phyloP scores from a whole-genome alignment of 2,888 invertebrate species.

The Cephus rjabovi region DNA sequence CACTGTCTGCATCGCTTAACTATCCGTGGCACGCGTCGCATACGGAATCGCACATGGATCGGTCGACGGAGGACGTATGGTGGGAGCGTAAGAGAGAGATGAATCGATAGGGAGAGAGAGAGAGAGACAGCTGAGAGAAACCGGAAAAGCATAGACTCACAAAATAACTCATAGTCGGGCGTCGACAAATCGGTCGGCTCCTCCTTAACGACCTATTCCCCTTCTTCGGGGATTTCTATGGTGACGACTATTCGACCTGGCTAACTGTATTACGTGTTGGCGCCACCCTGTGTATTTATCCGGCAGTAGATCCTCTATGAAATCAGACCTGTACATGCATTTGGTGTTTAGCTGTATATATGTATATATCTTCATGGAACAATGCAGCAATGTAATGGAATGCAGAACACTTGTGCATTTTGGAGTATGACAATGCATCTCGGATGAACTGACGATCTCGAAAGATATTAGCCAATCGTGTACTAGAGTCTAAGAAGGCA shows the following conservation, averaged over 20 bases:
- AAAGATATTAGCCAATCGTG: background rate
- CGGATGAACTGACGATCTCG: background rate
- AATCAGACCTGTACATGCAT: background rate
- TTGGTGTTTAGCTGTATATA: background rate
- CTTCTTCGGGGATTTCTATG: background rate
- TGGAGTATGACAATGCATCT: background rate
- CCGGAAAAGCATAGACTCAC: background rate
- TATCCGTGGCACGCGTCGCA: constrained; percentile 45
- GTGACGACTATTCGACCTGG: background rate
- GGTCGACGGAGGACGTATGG: background rate
- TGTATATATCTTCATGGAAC: background rate
- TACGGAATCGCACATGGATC: constrained; percentile 36
- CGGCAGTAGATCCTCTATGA: background rate
- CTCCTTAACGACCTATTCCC: constrained; percentile 1
- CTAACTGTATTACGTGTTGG: background rate
- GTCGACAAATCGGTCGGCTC: background rate
- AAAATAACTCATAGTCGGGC: constrained; percentile 1
- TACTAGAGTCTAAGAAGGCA: background rate
- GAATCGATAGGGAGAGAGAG: background rate
- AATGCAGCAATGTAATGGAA: background rate
- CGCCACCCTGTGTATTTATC: background rate
- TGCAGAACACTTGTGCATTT: background rate
- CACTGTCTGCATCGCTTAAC: constrained; percentile 56
- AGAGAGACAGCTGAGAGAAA: background rate
- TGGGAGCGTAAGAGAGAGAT: background rate